Base-by-base conservation (phyloP, 2,797 vertebrate genomes). In the Cyclura pinguis region DNA sequence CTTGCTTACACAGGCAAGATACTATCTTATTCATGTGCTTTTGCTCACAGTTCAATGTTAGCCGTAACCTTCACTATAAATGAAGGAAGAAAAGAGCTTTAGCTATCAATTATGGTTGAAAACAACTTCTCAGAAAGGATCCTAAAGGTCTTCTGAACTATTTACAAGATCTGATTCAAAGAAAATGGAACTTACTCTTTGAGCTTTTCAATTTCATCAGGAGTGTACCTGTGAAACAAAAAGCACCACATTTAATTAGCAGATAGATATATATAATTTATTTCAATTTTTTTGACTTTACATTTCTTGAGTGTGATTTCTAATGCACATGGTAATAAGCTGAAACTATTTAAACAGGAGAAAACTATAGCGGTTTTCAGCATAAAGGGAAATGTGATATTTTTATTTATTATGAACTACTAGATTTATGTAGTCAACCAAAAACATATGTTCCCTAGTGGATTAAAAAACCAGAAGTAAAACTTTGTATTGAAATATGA, bases 201-300 rank as follows among this genome's bases (percentile, higher is more conserved):
- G 47, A 99, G 98, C 91, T 98, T 99, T 95, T 99, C 98, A 82
- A 99, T 99, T 97, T 99, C 99, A 87, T 98, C 98, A 69, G 98
- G 98, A 1, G 98, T 99, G 67, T 99, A 99, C 96, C 99, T 99
- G 96, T 78, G 64, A 88, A 96, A 95, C 6, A 91, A 87, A 96
- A 95, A 93, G 93, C 93, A 93, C 0, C 91, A 72, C 55, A 90
- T 90, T 87, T 52, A 95, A 82, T 96, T 94, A 92, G 90, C 92
- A 93, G 0, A 96, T 50, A 93, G 87, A 93, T 14, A 87, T 4
- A 92, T 0, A 89, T 0, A 83, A 91, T 82, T 50, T 72, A 6
- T 82, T 94, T 88, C 55, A 57, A 35, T 86, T 12, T 47, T 47
- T 67, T 81, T 18, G n/a, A 55, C 13, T 69, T 67, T 67, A 2